Percentiles rank a stretch among this genome's conserved stretches.
Evolutionary conservation across 1,140 invertebrate genomes (phyloP).

Genomic region (Anastrepha ludens): DNA sequence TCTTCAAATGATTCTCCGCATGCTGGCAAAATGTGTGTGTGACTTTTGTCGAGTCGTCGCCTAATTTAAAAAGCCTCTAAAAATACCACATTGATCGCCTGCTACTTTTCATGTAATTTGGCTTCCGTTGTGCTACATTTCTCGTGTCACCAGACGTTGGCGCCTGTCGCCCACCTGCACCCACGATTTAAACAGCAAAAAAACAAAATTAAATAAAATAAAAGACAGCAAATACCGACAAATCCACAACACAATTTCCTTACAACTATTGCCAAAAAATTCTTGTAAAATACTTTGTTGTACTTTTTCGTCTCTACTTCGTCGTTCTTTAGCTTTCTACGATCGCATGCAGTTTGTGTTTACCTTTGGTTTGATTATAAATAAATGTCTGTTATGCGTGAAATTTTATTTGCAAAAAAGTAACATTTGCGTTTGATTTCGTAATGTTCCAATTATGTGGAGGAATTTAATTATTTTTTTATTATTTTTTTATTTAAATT

Average conservation of each 20-base stretch:
- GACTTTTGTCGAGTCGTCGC: conserved; percentile 38
- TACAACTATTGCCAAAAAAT: conserved; percentile 14
- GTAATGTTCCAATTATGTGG: conserved; percentile 10
- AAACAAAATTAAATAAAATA: background rate
- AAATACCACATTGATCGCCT: conserved; percentile 42
- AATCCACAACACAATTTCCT: conserved; percentile 3
- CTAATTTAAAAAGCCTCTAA: conserved; percentile 45
- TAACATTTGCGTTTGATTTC: background rate
- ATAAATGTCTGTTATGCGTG: background rate
- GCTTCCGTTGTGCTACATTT: conserved; percentile 10
- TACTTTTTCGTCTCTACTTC: background rate
- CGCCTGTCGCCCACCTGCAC: conserved; percentile 45
- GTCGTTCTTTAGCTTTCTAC: background rate
- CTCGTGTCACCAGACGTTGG: conserved; percentile 41
- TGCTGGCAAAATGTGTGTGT: background rate
- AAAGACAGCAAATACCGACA: background rate
- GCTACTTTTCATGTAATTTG: conserved; percentile 1
- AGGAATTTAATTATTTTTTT: background rate
- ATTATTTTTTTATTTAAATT: too few relatives aligned
- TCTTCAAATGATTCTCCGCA: background rate
- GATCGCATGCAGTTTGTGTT: background rate
- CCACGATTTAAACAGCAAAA: background rate
- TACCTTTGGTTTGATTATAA: background rate
- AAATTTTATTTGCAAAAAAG: background rate
- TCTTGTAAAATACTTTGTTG: background rate